These are phyloP conservation scores for Halesus radiatus DNA, from an alignment of 1,140 invertebrate species.

Conservation along the genomic window DNA sequence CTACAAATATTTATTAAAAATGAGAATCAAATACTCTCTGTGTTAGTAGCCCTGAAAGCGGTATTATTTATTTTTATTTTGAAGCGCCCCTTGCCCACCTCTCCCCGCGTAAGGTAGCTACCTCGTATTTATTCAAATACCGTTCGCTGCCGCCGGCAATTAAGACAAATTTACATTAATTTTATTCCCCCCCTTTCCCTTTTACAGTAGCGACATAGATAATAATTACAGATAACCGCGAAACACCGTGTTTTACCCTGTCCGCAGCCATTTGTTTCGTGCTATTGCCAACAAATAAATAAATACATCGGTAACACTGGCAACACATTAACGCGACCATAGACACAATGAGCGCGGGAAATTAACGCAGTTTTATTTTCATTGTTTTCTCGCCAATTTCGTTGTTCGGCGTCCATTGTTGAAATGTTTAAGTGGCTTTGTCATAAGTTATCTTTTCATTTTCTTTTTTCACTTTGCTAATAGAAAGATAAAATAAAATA, in stretches of 20 bases:
- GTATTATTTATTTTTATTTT: no score
- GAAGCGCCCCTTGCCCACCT: not conserved
- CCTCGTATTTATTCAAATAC: constrained; percentile 55
- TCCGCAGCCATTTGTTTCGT: constrained; percentile 47
- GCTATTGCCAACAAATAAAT: constrained; percentile 56
- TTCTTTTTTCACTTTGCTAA: constrained; percentile 10
- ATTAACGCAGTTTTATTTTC: constrained; percentile 17
- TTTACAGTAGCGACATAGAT: not conserved
- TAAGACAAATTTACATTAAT: constrained; percentile 56
- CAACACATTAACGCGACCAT: constrained; percentile 40
- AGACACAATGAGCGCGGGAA: constrained; percentile 15
- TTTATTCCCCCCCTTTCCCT: constrained; percentile 47
- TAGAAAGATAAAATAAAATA: not conserved
- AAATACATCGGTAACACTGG: constrained; percentile 47
- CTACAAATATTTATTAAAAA: no score
- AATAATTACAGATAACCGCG: constrained; percentile 50
- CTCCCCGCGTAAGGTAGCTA: not conserved
- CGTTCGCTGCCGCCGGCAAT: constrained; percentile 53
- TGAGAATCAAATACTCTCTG: no score
- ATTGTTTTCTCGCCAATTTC: constrained; percentile 3
- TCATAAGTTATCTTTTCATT: not conserved
- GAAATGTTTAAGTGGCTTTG: not conserved
- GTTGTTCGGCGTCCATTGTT: constrained; percentile 1
- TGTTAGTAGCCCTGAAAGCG: no score
- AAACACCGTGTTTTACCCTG: constrained; percentile 49